Evolutionary conservation across 2,888 invertebrate species (phyloP), one percentile per base, ranked within the genome.

Genomic region (Nemotelus pantherinus): DNA sequence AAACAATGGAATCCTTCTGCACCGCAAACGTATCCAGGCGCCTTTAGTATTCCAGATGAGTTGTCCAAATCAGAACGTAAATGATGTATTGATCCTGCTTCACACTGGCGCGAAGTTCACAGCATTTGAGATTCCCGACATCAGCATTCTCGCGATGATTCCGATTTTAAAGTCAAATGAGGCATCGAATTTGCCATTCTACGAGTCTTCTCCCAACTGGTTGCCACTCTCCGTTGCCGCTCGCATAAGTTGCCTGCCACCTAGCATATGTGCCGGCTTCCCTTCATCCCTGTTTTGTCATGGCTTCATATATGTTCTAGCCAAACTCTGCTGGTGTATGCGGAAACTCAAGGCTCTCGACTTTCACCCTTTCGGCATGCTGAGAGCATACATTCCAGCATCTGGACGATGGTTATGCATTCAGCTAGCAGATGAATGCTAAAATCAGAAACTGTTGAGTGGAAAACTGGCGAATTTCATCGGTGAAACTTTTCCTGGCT

Each of bases 151-250:
- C 44, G 60, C 60, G 50, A 41, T 74, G 63, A 75, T 77, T 77
- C 55, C 60, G 74, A 79, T 79, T 79, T 79, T 77, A 79, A 79
- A 79, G 77, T 79, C 79, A 79, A 79, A 79, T 79, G 77, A 79
- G 77, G 64, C 76, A 79, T 7, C 58, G 67, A 67, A 76, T 71
- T 76, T 67, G 71, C 47, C 41, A 77, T 77, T 79, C 76, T 60
- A 71, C 64, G 63, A 65, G 63, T 75, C 71, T 65, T 75, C 70
- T 57, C 64, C 75, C 71, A 77, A 70, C 53, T 75, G 64, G 57
- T 65, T 64, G 45, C 60, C 63, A 43, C 10, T 43, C 50, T n/a
- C 39, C 25, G 3, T 5, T 47, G 55, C 67, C 25, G 44, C 65
- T 63, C 70, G 47, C 41, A 50, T 43, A 44, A 47, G n/a, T 44